Percentiles rank a stretch among this genome's conserved stretches.
phyloP scores from a whole-genome alignment of 2,113 vertebrate species.

The Chinchilla lanigera region DNA sequence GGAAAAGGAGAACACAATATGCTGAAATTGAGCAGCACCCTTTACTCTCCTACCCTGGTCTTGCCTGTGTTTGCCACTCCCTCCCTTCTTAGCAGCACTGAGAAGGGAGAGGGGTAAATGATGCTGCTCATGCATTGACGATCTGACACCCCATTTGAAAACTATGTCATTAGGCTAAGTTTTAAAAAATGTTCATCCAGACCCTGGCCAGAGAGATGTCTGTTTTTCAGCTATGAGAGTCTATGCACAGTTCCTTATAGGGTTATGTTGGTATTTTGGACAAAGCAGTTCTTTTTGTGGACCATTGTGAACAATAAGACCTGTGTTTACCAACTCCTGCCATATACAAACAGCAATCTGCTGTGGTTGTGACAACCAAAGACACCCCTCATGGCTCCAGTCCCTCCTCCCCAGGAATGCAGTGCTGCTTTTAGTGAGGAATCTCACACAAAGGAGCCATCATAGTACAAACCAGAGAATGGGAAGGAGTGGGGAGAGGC shows the following conservation, averaged over 20 bases:
- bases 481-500: no score
- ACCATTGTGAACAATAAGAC: background rate
- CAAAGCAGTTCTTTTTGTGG: background rate
- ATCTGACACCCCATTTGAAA: background rate
- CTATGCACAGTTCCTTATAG: rapidly evolving
- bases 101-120: background rate
- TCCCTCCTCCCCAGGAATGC: background rate
- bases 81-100: background rate
- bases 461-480: background rate
- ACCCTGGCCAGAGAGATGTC: background rate
- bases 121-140: background rate
- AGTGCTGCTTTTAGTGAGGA: background rate
- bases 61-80: background rate
- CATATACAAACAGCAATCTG: background rate
- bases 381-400: background rate
- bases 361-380: background rate
- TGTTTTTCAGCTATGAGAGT: background rate
- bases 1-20: background rate
- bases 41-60: background rate
- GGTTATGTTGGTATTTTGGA: background rate
- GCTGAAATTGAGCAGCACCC: background rate
- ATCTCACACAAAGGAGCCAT: background rate
- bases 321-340: background rate
- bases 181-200: background rate
- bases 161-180: background rate